Evolutionary conservation across 2,113 vertebrate species (phyloP), one percentile per base, ranked within the genome.

Genomic region (Redunca redunca): DNA sequence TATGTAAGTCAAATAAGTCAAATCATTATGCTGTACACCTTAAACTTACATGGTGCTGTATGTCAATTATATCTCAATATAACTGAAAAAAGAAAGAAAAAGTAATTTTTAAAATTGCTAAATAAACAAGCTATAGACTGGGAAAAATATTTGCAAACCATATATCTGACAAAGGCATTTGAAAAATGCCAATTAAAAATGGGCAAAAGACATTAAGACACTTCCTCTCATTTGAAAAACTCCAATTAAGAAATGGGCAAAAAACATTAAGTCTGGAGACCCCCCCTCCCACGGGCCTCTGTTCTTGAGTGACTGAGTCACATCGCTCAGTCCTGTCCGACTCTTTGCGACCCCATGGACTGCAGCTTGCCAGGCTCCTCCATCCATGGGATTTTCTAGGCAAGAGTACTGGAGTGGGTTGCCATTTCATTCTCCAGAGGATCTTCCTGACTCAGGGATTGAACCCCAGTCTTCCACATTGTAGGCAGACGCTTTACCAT

Each of bases 311-410:
- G 57, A 57, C 55, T 57, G 55, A 57, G 58, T 60, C 26, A 62
- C 0, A 0, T 62, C 28, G 0, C 60, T 30, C 60, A 62, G 60
- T 62, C 13, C 0, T 62, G 28, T 62, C 13, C 0, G 2, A 62
- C 60, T 30, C 28, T 62, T 15, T 7, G 28, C 3, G 13, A 62
- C 28, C 6, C 60, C 28, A 30, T 30, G 60, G 60, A 62, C 28
- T 62, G 13, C 15, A 62, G 60, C 28, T 1, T 62, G 30, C 28
- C 6, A 62, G 0, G 6, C 28, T 62, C 60, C 60, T 62, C 2
- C 60, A 7, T 30, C 60, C 60, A 62, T 62, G 60, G 60, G 60
- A 62, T 62, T 62, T 62, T 62, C 28, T 13, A 62, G 60, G 28
- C 28, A 30, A 15, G 60, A 62, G 28, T 30, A 62, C 60, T 62